Conservation (phyloP, 37 sponge, comb jelly and placozoan genomes). For the Aplysina aerophoba region DNA sequence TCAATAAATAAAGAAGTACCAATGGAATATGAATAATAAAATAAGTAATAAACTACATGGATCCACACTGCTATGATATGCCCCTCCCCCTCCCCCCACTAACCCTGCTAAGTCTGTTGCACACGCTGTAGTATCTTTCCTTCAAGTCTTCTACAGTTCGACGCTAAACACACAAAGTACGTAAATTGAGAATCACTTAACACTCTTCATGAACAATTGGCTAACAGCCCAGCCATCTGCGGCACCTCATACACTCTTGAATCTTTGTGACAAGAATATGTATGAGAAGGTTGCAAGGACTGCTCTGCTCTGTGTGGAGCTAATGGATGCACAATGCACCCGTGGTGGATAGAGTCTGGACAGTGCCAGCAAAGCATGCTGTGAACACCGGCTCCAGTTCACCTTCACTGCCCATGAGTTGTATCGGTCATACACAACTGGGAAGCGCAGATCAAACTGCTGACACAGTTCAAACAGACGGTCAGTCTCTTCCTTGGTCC, state of each 20-base stretch:
- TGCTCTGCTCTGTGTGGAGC: not conserved
- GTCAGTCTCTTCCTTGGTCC: slow-evolving; percentile 89
- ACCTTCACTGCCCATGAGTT: slow-evolving; percentile 42
- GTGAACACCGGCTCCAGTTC: too few relatives aligned
- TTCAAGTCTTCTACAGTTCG: slow-evolving; percentile 88
- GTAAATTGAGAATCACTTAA: not conserved
- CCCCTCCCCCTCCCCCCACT: slow-evolving; percentile 11
- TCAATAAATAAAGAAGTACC: too few relatives aligned
- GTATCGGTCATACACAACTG: slow-evolving; percentile 75
- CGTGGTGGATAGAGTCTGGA: too few relatives aligned
- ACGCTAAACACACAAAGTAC: slow-evolving; percentile 31
- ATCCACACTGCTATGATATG: not conserved
- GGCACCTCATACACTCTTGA: too few relatives aligned
- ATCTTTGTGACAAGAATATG: too few relatives aligned
- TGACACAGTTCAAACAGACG: slow-evolving; percentile 86
- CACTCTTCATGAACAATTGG: not conserved
- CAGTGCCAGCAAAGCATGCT: too few relatives aligned
- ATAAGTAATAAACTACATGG: not conserved
- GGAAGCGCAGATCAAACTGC: slow-evolving; percentile 77
- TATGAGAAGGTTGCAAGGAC: too few relatives aligned
- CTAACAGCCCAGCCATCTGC: not conserved
- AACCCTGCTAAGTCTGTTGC: slow-evolving; percentile 73
- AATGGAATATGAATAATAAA: too few relatives aligned
- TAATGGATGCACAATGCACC: too few relatives aligned
- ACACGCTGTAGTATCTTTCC: slow-evolving; percentile 92